Base-by-base conservation (phyloP, 2,888 invertebrate species). In the Acrobasis consociella region DNA sequence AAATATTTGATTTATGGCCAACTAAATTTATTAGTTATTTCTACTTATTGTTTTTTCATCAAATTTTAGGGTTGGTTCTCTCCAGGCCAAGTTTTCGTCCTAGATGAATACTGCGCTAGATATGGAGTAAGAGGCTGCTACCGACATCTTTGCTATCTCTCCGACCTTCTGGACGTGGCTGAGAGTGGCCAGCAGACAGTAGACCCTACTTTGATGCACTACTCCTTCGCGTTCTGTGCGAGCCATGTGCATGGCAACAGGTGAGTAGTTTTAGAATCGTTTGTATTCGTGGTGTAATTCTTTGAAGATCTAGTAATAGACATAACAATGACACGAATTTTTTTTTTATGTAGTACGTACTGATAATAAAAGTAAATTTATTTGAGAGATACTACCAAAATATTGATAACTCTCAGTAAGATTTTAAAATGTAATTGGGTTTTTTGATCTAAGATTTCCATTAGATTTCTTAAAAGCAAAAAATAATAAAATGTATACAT, bases 161-260 rank as follows among this genome's bases (percentile, higher is more conserved):
- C 96, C 68, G 99, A 99, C 87, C 94, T 99, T 58, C 93, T 99
- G 73, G 98, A 99, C 83, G 95, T 98, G 68, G 98, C 99, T 0
- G 99, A 99, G 87, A 97, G 97, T 77, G 96, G 96, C 51, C 93
- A 93, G 67, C 94, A 97, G 74, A 97, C 99, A 94, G 98, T 99
- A 67, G 99, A 99, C 92, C 99, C 99, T 0, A 99, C 99, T 0
- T 94, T 99, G 67, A 98, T 99, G 85, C 99, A 99, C 93, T 99
- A 98, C 93, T 98, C 99, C 79, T 99, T 99, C 92, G 99, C 99
- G 55, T 99, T 99, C 93, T 99, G 99, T 92, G 99, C 99, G 62
- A 99, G 98, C 77, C 99, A 99, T 89, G 99, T 99, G 10, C 99
- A 99, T 85, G 99, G 99, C 70, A 99, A 99, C 94, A 97, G 98